Percentiles rank a stretch among this genome's conserved stretches.
These are phyloP conservation scores for Atopsyche davidsoni DNA, from an alignment of 1,140 invertebrate species.

Conservation along the genomic window DNA sequence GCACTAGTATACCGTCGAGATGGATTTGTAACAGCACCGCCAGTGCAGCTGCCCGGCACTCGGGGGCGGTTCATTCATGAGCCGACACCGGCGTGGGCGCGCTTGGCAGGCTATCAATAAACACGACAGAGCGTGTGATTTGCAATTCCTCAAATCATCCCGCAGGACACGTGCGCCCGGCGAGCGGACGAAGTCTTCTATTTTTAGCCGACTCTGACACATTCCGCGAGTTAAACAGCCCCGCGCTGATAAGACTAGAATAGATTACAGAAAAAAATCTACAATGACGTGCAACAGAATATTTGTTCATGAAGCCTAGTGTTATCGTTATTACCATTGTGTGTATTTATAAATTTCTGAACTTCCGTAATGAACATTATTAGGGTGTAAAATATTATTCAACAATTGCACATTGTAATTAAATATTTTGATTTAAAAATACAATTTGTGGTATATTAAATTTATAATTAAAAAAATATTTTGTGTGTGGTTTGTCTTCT, in stretches of 20 bases:
- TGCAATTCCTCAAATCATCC: neutral
- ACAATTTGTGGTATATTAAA: neutral
- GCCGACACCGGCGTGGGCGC: constrained; percentile 14
- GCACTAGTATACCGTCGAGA: too few relatives aligned
- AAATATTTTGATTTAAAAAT: constrained; percentile 2
- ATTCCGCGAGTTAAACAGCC: too few relatives aligned
- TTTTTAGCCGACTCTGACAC: too few relatives aligned
- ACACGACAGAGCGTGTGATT: constrained; percentile 17
- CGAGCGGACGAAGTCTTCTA: too few relatives aligned
- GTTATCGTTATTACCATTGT: too few relatives aligned
- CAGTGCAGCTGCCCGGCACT: neutral
- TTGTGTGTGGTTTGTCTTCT: too few relatives aligned
- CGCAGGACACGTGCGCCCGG: too few relatives aligned
- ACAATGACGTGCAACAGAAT: neutral
- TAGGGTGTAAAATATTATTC: too few relatives aligned
- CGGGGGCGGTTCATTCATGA: constrained; percentile 3
- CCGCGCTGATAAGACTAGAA: neutral
- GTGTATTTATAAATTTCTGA: too few relatives aligned
- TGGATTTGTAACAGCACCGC: too few relatives aligned
- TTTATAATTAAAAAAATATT: neutral
- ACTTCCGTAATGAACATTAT: too few relatives aligned
- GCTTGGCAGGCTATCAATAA: constrained; percentile 25
- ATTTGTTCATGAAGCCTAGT: neutral
- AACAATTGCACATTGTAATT: too few relatives aligned
- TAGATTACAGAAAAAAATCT: neutral